Conservation (phyloP, 2,888 invertebrate genomes). For the Yponomeuta sedellus region DNA sequence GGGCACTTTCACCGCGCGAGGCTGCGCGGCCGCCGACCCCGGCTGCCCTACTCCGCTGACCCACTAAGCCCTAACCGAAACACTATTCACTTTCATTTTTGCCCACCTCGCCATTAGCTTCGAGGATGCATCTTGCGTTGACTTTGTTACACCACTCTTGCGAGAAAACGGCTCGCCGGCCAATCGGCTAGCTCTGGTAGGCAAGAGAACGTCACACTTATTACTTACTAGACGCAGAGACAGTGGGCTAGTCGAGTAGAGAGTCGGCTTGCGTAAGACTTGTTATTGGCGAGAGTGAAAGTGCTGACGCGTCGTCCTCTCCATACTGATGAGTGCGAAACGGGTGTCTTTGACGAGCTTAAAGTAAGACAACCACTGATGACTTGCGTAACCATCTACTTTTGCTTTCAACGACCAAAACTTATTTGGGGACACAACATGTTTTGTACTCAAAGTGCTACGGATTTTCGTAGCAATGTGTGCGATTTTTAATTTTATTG, state of each 20-base stretch:
- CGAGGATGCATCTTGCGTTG: constrained; percentile 61
- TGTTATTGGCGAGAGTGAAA: constrained; percentile 72
- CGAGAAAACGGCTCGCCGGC: constrained; percentile 20
- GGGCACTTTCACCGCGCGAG: constrained; percentile 73
- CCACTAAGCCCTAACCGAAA: constrained; percentile 65
- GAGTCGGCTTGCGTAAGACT: constrained; percentile 68
- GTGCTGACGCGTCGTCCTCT: constrained; percentile 59
- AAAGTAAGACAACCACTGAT: constrained; percentile 61
- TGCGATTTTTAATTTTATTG: too few relatives aligned
- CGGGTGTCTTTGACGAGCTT: constrained; percentile 55
- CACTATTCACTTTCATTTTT: constrained; percentile 71
- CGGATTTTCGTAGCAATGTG: background rate
- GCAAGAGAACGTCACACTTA: background rate
- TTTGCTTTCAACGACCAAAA: constrained; percentile 47
- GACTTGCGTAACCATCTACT: constrained; percentile 48
- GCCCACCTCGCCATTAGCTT: constrained; percentile 55
- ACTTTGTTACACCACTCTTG: constrained; percentile 41
- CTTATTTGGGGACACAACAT: constrained; percentile 15
- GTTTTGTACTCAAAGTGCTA: constrained; percentile 6
- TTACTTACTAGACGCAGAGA: background rate
- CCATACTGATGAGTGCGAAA: constrained; percentile 68
- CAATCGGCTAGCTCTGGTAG: too few relatives aligned
- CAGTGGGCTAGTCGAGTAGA: constrained; percentile 40
- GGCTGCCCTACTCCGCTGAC: constrained; percentile 72
- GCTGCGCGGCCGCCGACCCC: constrained; percentile 75